Percentiles rank a stretch among this genome's conserved stretches.
phyloP scores from a whole-genome alignment of 2,888 invertebrate genomes.

The Hesperia comma region DNA sequence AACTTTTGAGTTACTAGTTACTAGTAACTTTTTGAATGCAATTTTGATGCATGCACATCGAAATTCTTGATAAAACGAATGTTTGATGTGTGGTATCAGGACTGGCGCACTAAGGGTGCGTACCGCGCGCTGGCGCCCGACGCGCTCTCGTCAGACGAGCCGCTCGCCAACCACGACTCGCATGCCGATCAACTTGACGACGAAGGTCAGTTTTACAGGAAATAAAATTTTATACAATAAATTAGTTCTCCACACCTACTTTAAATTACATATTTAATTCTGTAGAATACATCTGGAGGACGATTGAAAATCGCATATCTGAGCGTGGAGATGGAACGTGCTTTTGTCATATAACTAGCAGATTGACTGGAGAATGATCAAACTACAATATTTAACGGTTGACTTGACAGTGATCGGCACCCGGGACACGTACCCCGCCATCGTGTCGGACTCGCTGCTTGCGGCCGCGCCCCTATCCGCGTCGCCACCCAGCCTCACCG shows the following conservation, averaged over 20 bases:
- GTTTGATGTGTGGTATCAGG: constrained; percentile 49
- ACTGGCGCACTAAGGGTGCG: constrained; percentile 76
- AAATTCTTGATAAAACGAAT: background rate
- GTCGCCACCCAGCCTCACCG: constrained; percentile 38
- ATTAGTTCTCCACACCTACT: no score
- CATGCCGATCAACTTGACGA: constrained; percentile 14
- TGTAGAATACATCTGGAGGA: no score
- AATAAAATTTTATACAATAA: no score
- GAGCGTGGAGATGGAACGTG: no score
- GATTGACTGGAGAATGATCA: no score
- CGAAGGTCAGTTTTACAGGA: constrained; percentile 14
- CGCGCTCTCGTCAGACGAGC: constrained; percentile 70
- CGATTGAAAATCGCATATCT: no score
- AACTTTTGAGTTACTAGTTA: no score
- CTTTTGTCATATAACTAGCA: no score
- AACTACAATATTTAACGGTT: background rate
- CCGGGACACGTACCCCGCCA: constrained; percentile 28
- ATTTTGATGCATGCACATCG: no score
- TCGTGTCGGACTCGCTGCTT: constrained; percentile 36
- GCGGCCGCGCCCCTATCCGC: constrained; percentile 27
- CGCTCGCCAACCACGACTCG: constrained; percentile 44
- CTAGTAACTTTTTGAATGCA: no score
- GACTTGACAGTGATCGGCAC: constrained; percentile 41
- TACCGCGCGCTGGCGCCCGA: constrained; percentile 69
- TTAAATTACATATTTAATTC: no score